Evolutionary conservation across 1,140 invertebrate species (phyloP), one percentile per base, ranked within the genome.

Genomic region (Ostrea edulis): DNA sequence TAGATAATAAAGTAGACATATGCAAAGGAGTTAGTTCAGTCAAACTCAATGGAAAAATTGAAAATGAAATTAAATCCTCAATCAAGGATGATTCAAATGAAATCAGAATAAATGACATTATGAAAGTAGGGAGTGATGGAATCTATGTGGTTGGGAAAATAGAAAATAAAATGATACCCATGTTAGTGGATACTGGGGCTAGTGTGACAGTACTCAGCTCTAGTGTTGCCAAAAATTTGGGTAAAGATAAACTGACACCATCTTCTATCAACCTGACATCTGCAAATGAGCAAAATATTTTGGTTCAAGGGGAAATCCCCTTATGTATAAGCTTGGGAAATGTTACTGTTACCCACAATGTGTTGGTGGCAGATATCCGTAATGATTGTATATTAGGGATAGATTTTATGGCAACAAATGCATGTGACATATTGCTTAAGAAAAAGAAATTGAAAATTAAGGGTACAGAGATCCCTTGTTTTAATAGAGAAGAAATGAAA

Each of bases 291-390:
- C 54, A 55, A 9, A 55, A 55, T 55, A 55, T 55, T 55, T 55
- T 55, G 8, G 54, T 55, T 55, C 54, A 55, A 9, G 54, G 54
- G 54, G 54, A 55, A 55, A 55, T 55, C 54, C 54, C 54, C 11
- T 7, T 55, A 55, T 14, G 2, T 65, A 71, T 87, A 7, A 53
- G 84, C 22, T 51, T 88, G 25, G 87, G 87, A 17, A 58, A 35
- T 11, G n/a, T 82, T 55, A 55, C n/a, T 14, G 71, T 71, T 81
- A 62, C 17, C 4, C 83, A 88, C 44, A 65, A 88, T 25, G 62
- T 88, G 12, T 84, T 84, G 8, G n/a, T 87, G 14, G 87, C 87
- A 51, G 87, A 84, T 35, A 87, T 87, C 51, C 55, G 77, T 35
- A 71, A 77, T 84, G 83, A 87, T 53, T 58, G 82, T 71, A 87